These are phyloP conservation scores for Pammene fasciana DNA, from an alignment of 2,888 invertebrate genomes.

Conservation along the genomic window DNA sequence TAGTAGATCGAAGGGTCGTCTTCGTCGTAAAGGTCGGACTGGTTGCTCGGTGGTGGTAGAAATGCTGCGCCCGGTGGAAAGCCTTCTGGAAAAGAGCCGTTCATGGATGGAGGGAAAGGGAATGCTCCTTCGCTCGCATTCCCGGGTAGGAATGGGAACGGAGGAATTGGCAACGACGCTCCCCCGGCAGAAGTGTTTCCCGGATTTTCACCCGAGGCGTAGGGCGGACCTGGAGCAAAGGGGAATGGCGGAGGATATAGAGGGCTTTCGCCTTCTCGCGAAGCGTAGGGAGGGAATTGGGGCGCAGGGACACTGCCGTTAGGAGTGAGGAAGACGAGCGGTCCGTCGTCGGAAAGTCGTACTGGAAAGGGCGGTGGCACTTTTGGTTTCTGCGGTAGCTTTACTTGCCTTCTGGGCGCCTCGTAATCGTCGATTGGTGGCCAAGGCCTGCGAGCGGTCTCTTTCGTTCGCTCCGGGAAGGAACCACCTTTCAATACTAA, in stretches of 20 bases:
- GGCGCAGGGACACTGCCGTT: slow-evolving; percentile 89
- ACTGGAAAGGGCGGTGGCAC: slow-evolving; percentile 97
- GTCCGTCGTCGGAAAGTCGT: slow-evolving; percentile 92
- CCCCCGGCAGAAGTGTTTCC: slow-evolving; percentile 87
- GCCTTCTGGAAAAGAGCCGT: slow-evolving; percentile 83
- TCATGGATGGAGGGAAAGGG: slow-evolving; percentile 82
- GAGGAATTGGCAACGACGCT: slow-evolving; percentile 85
- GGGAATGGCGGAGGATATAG: slow-evolving; percentile 82
- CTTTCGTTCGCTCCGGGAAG: slow-evolving; percentile 83
- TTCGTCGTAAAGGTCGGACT: slow-evolving; percentile 91
- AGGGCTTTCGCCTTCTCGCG: slow-evolving; percentile 84
- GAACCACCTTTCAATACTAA: slow-evolving; percentile 91
- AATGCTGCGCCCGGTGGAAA: slow-evolving; percentile 82
- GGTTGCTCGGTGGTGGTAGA: slow-evolving; percentile 88
- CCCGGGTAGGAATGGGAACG: slow-evolving; percentile 85
- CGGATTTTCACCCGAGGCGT: slow-evolving; percentile 83
- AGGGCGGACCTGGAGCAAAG: slow-evolving; percentile 83
- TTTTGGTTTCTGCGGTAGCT: slow-evolving; percentile 91
- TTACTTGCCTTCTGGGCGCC: slow-evolving; percentile 92
- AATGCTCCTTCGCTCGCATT: slow-evolving; percentile 82
- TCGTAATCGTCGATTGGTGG: slow-evolving; percentile 92
- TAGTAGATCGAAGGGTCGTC: slow-evolving; percentile 96
- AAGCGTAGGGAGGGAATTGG: slow-evolving; percentile 86
- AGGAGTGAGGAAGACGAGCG: slow-evolving; percentile 92
- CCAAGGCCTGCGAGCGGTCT: slow-evolving; percentile 84